Percentiles rank a stretch among this genome's conserved stretches.
Evolutionary conservation across 2,888 invertebrate species (phyloP).

Genomic region (Cactoblastis cactorum): DNA sequence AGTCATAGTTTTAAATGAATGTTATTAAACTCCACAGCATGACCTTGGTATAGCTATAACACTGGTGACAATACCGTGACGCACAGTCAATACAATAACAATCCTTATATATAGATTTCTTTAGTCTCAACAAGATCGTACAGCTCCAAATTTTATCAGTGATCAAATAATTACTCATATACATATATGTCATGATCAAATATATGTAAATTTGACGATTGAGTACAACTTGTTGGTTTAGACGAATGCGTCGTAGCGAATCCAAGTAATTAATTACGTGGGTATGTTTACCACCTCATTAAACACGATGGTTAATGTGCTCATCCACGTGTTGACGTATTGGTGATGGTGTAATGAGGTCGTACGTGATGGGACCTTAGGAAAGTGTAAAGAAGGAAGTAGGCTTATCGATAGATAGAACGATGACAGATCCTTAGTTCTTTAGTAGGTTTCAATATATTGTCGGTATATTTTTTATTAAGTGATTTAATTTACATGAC

Average conservation of each 20-base stretch:
- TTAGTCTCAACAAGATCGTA: not conserved
- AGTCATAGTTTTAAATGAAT: conserved; percentile 39
- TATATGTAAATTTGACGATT: not conserved
- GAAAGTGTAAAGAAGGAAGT: not conserved
- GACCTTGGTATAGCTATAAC: conserved; percentile 18
- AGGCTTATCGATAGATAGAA: not conserved
- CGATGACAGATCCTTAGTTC: not conserved
- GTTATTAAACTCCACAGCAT: conserved; percentile 1
- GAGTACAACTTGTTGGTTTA: not conserved
- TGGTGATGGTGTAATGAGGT: not conserved
- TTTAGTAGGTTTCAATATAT: not conserved
- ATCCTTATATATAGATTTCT: not conserved
- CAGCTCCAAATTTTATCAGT: not conserved
- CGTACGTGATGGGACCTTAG: conserved; percentile 8
- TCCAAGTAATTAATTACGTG: not conserved
- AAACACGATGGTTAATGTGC: not conserved
- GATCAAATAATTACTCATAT: not conserved
- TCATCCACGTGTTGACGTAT: conserved; percentile 1
- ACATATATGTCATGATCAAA: too few relatives aligned
- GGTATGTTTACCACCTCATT: not conserved
- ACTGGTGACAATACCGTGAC: conserved; percentile 27
- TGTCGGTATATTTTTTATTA: not conserved
- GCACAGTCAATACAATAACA: conserved; percentile 21
- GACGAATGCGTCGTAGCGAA: not conserved
- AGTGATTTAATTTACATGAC: not conserved